phyloP scores from a whole-genome alignment of 1,140 invertebrate genomes.

The Microvelia longipes region DNA sequence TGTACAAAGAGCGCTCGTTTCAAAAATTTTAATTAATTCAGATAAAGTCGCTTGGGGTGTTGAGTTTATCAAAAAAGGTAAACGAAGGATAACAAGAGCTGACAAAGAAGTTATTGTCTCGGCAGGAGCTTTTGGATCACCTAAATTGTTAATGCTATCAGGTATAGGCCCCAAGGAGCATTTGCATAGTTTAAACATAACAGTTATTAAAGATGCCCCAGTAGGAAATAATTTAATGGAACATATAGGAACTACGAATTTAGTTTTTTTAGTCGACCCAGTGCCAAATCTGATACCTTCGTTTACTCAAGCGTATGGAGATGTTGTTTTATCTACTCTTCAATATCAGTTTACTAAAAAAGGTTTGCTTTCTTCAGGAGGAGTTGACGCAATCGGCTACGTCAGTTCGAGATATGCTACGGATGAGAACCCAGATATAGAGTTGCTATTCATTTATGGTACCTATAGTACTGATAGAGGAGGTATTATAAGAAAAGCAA shows the following conservation, averaged over 20 bases:
- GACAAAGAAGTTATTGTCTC: constrained; percentile 50
- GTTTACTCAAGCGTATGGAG: constrained; percentile 31
- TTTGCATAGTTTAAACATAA: constrained; percentile 34
- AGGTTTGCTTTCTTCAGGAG: constrained; percentile 30
- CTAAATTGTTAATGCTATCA: constrained; percentile 55
- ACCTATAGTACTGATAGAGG: constrained; percentile 23
- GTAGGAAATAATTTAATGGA: constrained; percentile 44
- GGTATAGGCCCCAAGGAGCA: constrained; percentile 48
- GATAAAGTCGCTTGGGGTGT: constrained; percentile 40
- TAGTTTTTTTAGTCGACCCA: constrained; percentile 23
- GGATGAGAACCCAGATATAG: constrained; percentile 28
- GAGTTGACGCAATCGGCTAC: too few species aligned
- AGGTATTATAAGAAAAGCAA: constrained; percentile 24
- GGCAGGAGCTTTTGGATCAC: constrained; percentile 52
- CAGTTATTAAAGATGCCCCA: constrained; percentile 33
- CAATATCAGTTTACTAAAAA: constrained; percentile 27
- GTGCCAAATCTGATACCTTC: constrained; percentile 32
- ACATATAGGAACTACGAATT: constrained; percentile 38
- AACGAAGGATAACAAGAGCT: constrained; percentile 16
- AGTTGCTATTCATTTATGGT: constrained; percentile 26
- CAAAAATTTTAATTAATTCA: constrained; percentile 51
- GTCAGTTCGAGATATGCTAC: too few species aligned
- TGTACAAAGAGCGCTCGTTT: constrained; percentile 49
- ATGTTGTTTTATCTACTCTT: constrained; percentile 27
- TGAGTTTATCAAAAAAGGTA: constrained; percentile 35